Conservation (phyloP, 2,113 vertebrate genomes). For the Turnix velox region DNA sequence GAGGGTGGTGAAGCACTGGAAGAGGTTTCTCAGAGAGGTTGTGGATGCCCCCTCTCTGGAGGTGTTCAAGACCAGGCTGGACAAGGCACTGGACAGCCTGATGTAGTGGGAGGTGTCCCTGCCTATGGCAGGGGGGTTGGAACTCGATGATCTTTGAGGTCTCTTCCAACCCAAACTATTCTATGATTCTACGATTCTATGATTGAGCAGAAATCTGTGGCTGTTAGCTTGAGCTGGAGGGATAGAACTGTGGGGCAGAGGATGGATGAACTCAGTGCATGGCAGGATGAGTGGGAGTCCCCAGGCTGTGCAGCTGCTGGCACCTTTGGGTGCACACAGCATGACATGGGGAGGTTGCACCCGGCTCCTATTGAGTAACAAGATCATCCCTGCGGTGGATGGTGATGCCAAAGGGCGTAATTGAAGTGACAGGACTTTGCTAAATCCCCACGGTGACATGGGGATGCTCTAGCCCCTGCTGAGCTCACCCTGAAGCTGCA, state of each 20-base stretch:
- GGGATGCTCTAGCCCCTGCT: background rate
- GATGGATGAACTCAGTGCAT: background rate
- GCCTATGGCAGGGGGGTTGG: no score
- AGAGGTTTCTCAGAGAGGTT: no score
- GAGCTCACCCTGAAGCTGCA: background rate
- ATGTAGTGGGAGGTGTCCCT: no score
- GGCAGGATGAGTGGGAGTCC: background rate
- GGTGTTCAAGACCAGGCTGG: no score
- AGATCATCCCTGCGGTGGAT: background rate
- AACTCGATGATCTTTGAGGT: no score
- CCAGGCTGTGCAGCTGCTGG: background rate
- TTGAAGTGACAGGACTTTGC: conserved; percentile 31
- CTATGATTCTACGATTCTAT: no score
- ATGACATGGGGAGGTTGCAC: background rate
- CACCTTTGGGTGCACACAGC: background rate
- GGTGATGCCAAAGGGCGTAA: background rate
- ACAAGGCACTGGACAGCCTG: no score
- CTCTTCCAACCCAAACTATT: no score
- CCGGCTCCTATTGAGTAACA: background rate
- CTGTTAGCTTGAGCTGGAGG: no score
- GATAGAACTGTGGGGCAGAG: background rate
- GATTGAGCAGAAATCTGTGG: no score
- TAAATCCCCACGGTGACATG: background rate
- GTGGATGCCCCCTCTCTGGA: no score
- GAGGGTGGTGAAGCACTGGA: no score